Base-by-base conservation (phyloP, 1,140 invertebrate genomes). In the Bombus fervidus region DNA sequence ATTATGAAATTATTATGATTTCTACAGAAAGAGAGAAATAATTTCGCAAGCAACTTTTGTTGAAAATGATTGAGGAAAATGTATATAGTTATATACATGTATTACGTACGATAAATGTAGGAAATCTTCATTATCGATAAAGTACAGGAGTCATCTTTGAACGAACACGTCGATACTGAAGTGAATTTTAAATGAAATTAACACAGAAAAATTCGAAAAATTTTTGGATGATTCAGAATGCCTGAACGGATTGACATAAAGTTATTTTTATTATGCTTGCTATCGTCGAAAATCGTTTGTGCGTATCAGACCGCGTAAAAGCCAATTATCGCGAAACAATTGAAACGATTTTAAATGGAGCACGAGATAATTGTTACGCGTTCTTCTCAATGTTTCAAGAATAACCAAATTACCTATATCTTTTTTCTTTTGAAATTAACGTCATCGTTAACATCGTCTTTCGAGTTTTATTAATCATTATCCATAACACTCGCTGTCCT, bases 281-380 rank as follows among this genome's bases (percentile, higher is more conserved):
- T 72, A 59, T 81, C 37, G 37, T 53, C 0, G 22, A 59, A 71
- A 31, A 43, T 43, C 18, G 3, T 34, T 31, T n/a, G 3, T 43
- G 9, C 41, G 34, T 43, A 43, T 78, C 59, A 39, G 6, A 25
- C 6, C 31, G 47, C 13, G 15, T 22, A 74, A 82, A 59, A 81
- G 2, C 47, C 15, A 64, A 75, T 66, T 82, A 62, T 82, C 57
- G 71, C 41, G 31, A n/a, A 66, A 76, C 25, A 57, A 76, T 83
- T 37, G 18, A 43, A 75, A 37, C 28, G 28, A 68, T 83, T 68
- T 53, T 9, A 53, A 76, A 68, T 22, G 10, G 0, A n/a, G 2
- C 18, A 12, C 3, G 4, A 76, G 73, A 83, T 83, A 75, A 75
- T 64, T 41, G 8, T 75, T 77, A 22, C 2, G 22, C 28, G 34